Percentiles rank a stretch among this genome's conserved stretches.
Evolutionary conservation across 2,113 vertebrate species (phyloP).

Genomic region (Apaloderma vittatum): DNA sequence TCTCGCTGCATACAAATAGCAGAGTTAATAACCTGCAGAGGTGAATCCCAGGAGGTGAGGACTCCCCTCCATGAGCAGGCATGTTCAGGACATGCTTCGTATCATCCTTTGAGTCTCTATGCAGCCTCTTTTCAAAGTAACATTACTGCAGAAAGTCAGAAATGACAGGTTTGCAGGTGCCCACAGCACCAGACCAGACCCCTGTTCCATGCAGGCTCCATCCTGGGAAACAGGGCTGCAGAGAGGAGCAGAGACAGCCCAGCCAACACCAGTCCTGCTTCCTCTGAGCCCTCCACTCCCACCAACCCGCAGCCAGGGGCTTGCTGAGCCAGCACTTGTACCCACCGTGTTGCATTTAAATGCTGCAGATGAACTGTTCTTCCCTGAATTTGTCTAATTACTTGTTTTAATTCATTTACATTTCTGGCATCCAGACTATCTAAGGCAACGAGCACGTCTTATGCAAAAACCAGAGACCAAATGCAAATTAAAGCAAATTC

Average conservation of each 20-base stretch:
- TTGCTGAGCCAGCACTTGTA: neutral
- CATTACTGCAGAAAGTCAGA: neutral
- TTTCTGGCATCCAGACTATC: neutral
- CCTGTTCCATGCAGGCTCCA: neutral
- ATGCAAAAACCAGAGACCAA: constrained; percentile 10
- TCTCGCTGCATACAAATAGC: neutral
- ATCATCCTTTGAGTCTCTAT: fast-evolving
- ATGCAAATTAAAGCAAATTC: neutral
- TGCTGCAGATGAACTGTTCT: neutral
- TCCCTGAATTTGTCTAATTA: neutral
- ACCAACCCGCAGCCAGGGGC: fast-evolving
- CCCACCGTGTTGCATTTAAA: neutral
- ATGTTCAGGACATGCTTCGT: fast-evolving
- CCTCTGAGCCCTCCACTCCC: neutral
- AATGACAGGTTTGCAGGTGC: neutral
- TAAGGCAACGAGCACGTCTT: fast-evolving
- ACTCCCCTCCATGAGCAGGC: neutral
- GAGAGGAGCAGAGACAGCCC: neutral
- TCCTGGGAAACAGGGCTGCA: neutral
- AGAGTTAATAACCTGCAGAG: neutral
- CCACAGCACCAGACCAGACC: neutral
- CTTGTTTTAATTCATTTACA: neutral
- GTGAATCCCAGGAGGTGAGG: fast-evolving
- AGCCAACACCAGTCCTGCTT: fast-evolving
- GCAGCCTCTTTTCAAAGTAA: neutral